Conservation (phyloP, 2,113 vertebrate species). For the Chaetops frenatus region DNA sequence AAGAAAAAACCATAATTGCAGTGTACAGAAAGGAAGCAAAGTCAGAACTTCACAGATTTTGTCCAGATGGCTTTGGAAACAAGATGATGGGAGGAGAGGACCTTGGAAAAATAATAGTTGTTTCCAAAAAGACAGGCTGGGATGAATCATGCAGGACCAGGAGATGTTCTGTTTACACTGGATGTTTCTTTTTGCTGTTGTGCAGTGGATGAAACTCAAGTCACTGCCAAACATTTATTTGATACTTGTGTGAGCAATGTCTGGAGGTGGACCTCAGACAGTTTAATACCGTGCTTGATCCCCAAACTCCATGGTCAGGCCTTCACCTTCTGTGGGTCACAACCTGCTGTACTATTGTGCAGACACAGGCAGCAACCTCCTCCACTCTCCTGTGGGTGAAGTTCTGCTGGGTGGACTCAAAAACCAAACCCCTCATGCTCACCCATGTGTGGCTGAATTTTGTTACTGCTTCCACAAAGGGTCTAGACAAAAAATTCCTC, state of each 20-base stretch:
- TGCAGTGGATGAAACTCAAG: neutral
- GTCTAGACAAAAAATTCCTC: neutral
- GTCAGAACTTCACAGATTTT: neutral
- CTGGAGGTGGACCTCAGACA: neutral
- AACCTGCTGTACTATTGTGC: neutral
- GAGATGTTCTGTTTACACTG: neutral
- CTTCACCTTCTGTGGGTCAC: neutral
- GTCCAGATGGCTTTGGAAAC: neutral
- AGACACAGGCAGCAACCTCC: neutral
- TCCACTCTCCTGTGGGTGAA: neutral
- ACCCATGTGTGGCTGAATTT: neutral
- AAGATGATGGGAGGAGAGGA: neutral
- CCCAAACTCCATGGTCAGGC: neutral
- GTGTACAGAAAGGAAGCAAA: neutral
- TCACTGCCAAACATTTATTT: neutral
- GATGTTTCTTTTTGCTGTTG: neutral
- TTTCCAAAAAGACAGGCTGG: neutral
- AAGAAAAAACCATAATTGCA: neutral
- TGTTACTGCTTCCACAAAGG: neutral
- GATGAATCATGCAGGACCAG: neutral
- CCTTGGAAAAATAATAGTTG: neutral
- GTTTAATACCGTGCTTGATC: neutral
- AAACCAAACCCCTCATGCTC: fast-evolving
- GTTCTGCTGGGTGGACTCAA: neutral
- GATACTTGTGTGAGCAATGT: neutral